A percentile compares a stretch with the other conserved stretches of the same genome.
Conservation (phyloP, 1,140 invertebrate genomes). For the Drosophila oshimai region DNA sequence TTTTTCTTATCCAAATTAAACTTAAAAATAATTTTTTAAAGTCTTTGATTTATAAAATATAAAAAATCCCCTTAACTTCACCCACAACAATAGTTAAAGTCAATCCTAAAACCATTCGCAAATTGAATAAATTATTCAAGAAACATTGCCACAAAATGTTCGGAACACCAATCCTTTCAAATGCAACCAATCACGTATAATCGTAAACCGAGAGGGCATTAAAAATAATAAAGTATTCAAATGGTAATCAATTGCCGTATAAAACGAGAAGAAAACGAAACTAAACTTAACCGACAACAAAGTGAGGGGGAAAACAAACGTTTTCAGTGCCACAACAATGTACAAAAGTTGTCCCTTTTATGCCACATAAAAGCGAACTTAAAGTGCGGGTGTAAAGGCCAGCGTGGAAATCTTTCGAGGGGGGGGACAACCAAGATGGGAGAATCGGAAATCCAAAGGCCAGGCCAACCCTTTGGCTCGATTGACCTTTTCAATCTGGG, state of each 20-base stretch:
- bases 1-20: too few species aligned
- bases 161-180: background rate
- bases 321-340: slow-evolving; percentile 32
- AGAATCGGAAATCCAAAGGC: slow-evolving; percentile 17
- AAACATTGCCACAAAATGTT: background rate
- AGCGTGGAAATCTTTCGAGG: background rate
- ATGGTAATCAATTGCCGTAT: slow-evolving; percentile 36
- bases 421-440: background rate
- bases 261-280: slow-evolving; percentile 6
- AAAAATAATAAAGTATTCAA: slow-evolving; percentile 50
- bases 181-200: slow-evolving; percentile 15
- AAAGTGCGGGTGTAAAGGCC: slow-evolving; percentile 30
- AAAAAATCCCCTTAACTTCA: background rate
- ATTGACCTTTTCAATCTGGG: slow-evolving; percentile 42
- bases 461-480: slow-evolving; percentile 34
- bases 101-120: background rate
- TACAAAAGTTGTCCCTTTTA: slow-evolving; percentile 42
- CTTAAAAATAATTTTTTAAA: background rate
- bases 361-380: slow-evolving; percentile 36
- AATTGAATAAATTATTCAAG: slow-evolving; percentile 7
- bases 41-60: too few species aligned
- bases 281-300: slow-evolving; percentile 27
- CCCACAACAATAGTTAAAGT: background rate
- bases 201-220: slow-evolving; percentile 25
- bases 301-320: slow-evolving; percentile 22